Evolutionary conservation across 2,888 invertebrate species (phyloP).

Genomic region (Acleris sparsana): DNA sequence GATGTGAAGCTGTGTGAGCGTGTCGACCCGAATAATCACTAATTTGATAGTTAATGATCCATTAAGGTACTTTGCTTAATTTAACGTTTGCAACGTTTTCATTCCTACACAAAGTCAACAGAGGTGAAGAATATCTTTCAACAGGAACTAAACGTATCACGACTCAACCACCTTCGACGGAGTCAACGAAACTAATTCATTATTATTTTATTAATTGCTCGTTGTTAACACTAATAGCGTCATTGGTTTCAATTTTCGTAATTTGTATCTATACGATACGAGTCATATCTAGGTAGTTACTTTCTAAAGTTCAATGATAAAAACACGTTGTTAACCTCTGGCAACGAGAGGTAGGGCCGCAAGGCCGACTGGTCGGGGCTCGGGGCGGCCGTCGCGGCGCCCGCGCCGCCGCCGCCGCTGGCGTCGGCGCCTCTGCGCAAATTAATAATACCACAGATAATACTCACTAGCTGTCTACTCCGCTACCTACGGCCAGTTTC

Average conservation of each 20-base stretch:
- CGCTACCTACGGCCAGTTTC: slow-evolving; percentile 26
- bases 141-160: neutral
- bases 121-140: neutral
- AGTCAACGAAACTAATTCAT: neutral
- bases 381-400: slow-evolving; percentile 41
- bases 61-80: neutral
- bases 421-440: slow-evolving; percentile 9
- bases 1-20: no score
- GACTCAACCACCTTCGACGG: slow-evolving; percentile 3
- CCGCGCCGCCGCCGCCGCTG: slow-evolving; percentile 15
- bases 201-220: neutral
- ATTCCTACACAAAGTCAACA: slow-evolving; percentile 9
- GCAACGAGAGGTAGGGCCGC: slow-evolving; percentile 74
- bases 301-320: slow-evolving; percentile 81
- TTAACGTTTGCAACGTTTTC: slow-evolving; percentile 5
- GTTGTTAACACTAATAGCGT: no score
- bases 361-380: slow-evolving; percentile 69
- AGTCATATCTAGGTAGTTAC: slow-evolving; percentile 61
- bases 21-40: no score
- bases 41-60: no score
- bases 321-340: slow-evolving; percentile 80
- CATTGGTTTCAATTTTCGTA: slow-evolving; percentile 32
- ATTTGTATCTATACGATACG: slow-evolving; percentile 41
- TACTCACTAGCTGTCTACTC: slow-evolving; percentile 1
- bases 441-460: slow-evolving; percentile 1